Conservation (phyloP, 2,113 vertebrate genomes). For the Muntiacus muntjak region DNA sequence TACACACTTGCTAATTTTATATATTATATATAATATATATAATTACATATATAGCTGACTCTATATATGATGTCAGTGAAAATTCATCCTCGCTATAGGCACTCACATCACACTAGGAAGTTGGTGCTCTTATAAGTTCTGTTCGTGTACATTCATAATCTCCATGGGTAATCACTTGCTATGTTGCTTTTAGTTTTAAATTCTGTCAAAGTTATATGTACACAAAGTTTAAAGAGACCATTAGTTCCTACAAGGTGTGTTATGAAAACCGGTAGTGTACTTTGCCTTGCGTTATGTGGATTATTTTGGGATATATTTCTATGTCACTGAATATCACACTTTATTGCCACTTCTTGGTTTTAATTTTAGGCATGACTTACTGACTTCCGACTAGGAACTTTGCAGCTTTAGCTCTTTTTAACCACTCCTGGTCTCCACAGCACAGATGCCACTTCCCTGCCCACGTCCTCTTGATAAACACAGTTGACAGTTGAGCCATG, state of each 20-base stretch:
- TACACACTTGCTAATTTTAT: background rate
- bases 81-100: background rate
- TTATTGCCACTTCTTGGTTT: background rate
- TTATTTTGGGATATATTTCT: background rate
- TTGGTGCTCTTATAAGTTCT: background rate
- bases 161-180: background rate
- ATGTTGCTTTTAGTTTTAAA: background rate
- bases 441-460: background rate
- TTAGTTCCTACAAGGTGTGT: background rate
- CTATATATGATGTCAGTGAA: background rate
- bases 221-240: background rate
- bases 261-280: background rate
- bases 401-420: background rate
- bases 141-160: background rate
- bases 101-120: background rate
- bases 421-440: background rate
- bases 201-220: background rate
- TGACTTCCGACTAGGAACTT: background rate
- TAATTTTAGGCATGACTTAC: background rate
- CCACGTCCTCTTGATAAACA: background rate
- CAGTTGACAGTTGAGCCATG: background rate
- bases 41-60: background rate
- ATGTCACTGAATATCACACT: background rate
- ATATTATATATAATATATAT: background rate
- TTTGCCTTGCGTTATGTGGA: background rate